phyloP scores from a whole-genome alignment of 2,113 vertebrate genomes.

The Upupa epops region DNA sequence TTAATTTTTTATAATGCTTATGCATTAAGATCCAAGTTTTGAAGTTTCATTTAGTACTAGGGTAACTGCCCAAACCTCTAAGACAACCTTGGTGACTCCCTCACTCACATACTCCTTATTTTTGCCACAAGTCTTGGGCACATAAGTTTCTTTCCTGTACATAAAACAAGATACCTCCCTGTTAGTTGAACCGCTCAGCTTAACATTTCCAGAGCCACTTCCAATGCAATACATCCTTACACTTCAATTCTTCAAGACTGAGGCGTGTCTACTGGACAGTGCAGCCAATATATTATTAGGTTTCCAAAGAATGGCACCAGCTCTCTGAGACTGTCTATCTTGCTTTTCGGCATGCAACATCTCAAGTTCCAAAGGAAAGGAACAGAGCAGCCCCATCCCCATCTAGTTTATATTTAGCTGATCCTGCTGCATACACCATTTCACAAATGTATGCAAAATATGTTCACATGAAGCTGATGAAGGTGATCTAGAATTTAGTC shows the following conservation, averaged over 20 bases:
- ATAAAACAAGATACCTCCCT: neutral
- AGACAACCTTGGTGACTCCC: neutral
- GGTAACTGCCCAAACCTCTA: neutral
- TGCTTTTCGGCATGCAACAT: neutral
- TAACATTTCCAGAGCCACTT: neutral
- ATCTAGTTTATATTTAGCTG: neutral
- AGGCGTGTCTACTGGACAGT: neutral
- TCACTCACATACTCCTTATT: neutral
- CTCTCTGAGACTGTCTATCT: neutral
- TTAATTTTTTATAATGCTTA: neutral
- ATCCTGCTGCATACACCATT: neutral
- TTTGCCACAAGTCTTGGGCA: neutral
- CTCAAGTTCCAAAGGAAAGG: neutral
- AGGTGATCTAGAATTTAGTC: neutral
- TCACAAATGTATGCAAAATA: neutral
- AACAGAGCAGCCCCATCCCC: neutral
- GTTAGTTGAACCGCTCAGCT: neutral
- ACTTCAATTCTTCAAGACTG: neutral
- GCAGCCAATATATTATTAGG: neutral
- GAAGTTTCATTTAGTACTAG: neutral
- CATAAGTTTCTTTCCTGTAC: neutral
- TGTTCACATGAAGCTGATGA: neutral
- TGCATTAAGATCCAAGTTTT: neutral
- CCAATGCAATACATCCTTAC: neutral
- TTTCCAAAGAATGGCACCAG: neutral